phyloP scores from a whole-genome alignment of 2,888 invertebrate species.

The Drosophila pseudotakahashii region DNA sequence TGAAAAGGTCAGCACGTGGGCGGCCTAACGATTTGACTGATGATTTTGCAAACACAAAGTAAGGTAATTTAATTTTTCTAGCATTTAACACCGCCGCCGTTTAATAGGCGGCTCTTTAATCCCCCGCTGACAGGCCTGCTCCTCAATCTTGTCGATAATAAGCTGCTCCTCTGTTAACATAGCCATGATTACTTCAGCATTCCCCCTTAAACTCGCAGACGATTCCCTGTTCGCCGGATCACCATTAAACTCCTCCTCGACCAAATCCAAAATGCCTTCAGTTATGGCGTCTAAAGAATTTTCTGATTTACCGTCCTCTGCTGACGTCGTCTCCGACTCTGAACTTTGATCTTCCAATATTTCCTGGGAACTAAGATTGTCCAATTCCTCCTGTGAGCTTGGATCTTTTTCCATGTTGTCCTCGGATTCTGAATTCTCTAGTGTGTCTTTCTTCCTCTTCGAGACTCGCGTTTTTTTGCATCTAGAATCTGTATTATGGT shows the following conservation, averaged over 20 bases:
- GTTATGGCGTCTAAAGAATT: background rate
- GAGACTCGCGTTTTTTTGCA: background rate
- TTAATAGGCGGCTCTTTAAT: background rate
- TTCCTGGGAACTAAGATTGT: background rate
- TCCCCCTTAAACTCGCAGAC: background rate
- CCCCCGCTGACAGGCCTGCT: no score
- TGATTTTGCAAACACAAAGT: conserved; percentile 13
- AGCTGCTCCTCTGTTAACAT: conserved; percentile 30
- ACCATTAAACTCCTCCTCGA: conserved; percentile 10
- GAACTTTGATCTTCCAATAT: background rate
- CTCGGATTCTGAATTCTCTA: background rate
- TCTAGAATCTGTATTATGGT: background rate
- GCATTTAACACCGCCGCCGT: background rate
- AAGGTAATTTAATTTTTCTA: background rate
- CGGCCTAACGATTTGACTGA: background rate
- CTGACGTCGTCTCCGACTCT: background rate
- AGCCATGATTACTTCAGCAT: conserved; percentile 25
- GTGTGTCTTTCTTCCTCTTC: background rate
- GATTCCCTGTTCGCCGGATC: background rate
- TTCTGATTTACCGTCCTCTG: background rate
- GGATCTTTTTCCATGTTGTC: background rate
- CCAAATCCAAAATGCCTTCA: conserved; percentile 15
- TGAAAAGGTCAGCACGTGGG: conserved; percentile 27
- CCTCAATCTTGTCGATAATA: background rate
- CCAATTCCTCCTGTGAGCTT: background rate